Evolutionary conservation across 2,797 vertebrate genomes (phyloP).

Genomic region (Silurus aristotelis): DNA sequence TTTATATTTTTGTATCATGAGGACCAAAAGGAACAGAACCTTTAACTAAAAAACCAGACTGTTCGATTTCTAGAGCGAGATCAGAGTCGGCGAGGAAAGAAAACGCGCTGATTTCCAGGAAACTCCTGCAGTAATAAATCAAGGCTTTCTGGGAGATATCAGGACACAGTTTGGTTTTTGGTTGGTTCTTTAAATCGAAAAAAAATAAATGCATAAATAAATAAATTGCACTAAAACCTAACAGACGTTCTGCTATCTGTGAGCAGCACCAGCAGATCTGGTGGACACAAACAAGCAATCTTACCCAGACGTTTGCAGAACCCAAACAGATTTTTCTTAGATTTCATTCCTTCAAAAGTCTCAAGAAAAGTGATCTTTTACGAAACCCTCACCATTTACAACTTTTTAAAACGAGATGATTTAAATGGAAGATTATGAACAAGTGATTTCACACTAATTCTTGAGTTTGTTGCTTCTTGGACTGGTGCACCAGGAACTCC

Average conservation of each 20-base stretch:
- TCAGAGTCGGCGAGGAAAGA: background rate
- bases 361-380: background rate
- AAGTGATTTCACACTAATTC: background rate
- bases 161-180: background rate
- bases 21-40: background rate
- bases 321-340: background rate
- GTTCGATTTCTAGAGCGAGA: background rate
- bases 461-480: background rate
- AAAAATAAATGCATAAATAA: background rate
- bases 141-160: slow-evolving; percentile 1
- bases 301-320: background rate
- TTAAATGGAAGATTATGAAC: background rate
- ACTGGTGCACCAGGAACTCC: background rate
- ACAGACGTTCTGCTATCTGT: background rate
- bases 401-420: background rate
- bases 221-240: background rate
- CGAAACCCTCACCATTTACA: background rate
- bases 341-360: background rate
- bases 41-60: background rate
- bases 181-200: background rate
- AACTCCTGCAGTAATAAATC: slow-evolving; percentile 15
- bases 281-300: background rate
- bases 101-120: background rate
- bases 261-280: background rate
- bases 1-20: background rate